Conservation (phyloP, 37 sponge, comb jelly and placozoan species). For the Ephydatia muelleri region DNA sequence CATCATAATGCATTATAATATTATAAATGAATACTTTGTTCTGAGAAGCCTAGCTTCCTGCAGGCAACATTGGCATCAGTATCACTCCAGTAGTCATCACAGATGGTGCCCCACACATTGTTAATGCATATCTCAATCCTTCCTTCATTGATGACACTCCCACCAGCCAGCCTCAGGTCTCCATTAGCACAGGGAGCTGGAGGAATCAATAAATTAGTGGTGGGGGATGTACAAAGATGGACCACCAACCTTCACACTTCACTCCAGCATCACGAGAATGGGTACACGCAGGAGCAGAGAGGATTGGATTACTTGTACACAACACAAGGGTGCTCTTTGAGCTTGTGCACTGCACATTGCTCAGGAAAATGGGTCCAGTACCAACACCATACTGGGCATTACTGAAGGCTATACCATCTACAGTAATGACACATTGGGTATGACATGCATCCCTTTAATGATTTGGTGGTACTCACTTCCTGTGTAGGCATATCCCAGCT, state of each 20-base stretch:
- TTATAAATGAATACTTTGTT: background rate
- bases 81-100: slow-evolving; percentile 17
- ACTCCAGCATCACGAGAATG: slow-evolving; percentile 20
- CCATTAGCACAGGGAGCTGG: slow-evolving; percentile 17
- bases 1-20: no score
- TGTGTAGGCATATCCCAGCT: slow-evolving; percentile 22
- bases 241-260: background rate
- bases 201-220: no score
- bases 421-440: background rate
- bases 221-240: no score
- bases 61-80: slow-evolving; percentile 14
- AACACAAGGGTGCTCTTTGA: background rate
- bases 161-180: slow-evolving; percentile 10
- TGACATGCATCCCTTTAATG: background rate
- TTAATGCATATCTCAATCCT: slow-evolving; percentile 23
- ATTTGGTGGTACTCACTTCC: background rate
- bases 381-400: slow-evolving; percentile 18
- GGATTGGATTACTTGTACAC: slow-evolving; percentile 14
- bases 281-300: background rate
- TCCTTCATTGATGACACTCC: slow-evolving; percentile 13
- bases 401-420: background rate
- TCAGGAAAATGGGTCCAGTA: slow-evolving; percentile 11
- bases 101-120: slow-evolving; percentile 29
- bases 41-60: slow-evolving; percentile 1
- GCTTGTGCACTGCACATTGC: slow-evolving; percentile 6